phyloP scores from a whole-genome alignment of 1,140 invertebrate species.

The Calosoma granatense region DNA sequence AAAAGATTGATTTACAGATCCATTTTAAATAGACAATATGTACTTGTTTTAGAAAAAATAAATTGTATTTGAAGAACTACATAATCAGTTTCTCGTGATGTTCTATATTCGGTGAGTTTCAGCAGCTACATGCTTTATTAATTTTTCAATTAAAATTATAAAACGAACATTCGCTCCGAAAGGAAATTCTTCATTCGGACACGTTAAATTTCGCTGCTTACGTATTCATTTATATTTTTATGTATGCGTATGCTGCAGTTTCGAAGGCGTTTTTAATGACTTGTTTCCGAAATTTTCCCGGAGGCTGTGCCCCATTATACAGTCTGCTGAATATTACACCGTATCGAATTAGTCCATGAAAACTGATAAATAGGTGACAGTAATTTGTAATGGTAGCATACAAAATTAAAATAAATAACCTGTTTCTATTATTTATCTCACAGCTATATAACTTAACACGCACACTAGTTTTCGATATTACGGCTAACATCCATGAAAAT shows the following conservation, averaged over 20 bases:
- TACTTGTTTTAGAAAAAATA: no score
- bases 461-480: no score
- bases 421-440: not conserved
- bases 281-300: not conserved
- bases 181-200: not conserved
- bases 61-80: no score
- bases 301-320: not conserved
- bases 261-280: constrained; percentile 7
- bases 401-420: constrained; percentile 8
- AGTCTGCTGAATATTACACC: not conserved
- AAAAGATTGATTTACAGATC: no score
- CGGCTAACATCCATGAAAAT: not conserved
- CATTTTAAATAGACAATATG: no score
- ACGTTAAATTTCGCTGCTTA: not conserved
- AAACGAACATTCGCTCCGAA: not conserved
- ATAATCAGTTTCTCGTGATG: no score
- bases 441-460: not conserved
- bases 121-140: no score
- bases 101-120: no score
- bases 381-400: constrained; percentile 6
- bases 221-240: not conserved
- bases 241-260: not conserved
- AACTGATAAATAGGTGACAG: constrained; percentile 9
- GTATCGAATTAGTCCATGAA: constrained; percentile 6
- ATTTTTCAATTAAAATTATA: not conserved